Evolutionary conservation across 1,140 invertebrate species (phyloP), one percentile per base, ranked within the genome.

Genomic region (Phymastichus coffea): DNA sequence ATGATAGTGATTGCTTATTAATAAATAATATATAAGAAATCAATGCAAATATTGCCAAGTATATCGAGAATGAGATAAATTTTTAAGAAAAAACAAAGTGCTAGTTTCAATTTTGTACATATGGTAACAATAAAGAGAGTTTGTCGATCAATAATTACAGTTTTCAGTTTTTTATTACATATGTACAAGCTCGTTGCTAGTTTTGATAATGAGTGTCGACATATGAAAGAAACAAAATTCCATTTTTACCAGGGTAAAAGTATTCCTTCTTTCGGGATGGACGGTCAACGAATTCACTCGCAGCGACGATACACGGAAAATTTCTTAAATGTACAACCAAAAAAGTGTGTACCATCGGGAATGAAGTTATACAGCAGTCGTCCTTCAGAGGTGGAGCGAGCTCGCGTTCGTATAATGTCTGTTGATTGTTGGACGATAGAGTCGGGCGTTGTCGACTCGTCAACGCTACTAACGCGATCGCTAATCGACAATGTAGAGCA

Each of bases 101-200:
- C 4, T 10, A 6, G 30, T 57, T 25, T 43, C 28, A 61, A 46
- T 64, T 66, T 66, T 66, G 65, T 66, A 66, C 63, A 66, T 20
- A 63, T 25, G n/a, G n/a, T n/a, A 61, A 48, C 41, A 40, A 61
- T 46, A 46, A 26, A 46, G 51, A 10, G 57, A 54, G 40, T 60
- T 57, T 59, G 52, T 41, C 23, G 33, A 47, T 60, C 43, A 48
- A 12, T 53, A 61, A 63, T 64, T 63, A 64, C 57, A 63, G 51
- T 55, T 41, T 17, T 28, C 22, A 26, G 57, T 47, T 46, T 53
- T 66, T 63, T 63, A 57, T 64, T 64, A 58, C 57, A 62, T 49
- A 59, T 30, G 22, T 26, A 30, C 26, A 33, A n/a, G n/a, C n/a
- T n/a, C n/a, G n/a, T n/a, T n/a, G n/a, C n/a, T n/a, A n/a, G n/a